Evolutionary conservation across 2,797 vertebrate genomes (phyloP), one percentile per base, ranked within the genome.

Genomic region (Brotula barbata): DNA sequence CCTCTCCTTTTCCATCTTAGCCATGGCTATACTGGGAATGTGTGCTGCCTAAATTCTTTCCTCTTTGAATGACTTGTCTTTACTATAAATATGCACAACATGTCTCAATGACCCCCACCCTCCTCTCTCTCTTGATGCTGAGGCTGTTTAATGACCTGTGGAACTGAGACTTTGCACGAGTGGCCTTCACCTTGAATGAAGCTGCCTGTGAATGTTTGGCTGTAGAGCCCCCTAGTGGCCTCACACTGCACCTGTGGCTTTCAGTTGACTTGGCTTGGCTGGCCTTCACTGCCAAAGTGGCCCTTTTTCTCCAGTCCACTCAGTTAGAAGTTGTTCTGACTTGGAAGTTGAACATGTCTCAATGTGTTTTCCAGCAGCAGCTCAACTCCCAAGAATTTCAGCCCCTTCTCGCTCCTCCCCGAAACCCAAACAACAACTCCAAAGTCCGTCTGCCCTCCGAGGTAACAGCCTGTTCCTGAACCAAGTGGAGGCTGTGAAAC

Each of bases 391-490:
- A 11, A 96, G 94, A 92, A 92, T 94, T 91, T 93, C 94, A 74
- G 88, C 91, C 85, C 92, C 95, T 82, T 91, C 94, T 87, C 93
- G 93, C 81, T 92, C 93, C 86, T 94, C 94, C 88, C 96, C 95
- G 92, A 99, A 98, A 96, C 88, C 94, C 91, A 98, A 98, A 95
- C 94, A 94, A 91, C 94, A 92, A 85, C 94, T 97, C 89, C 94
- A 93, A 93, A 94, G 91, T 88, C 93, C 95, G 80, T 91, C 94
- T 62, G 82, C 94, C 90, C 94, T 96, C 90, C 91, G 95, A 98
- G 95, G 97, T 99, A 99, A 98, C 90, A 5, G 57, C 61, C 75
- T 66, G 58, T 39, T 66, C 57, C 45, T 34, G 19, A 54, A 40
- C 51, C 65, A 55, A 44, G 76, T 25, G 71, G 69, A 69, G 71